Evolutionary conservation across 1,140 invertebrate species (phyloP).

Genomic region (Chrysomallon squamiferum): DNA sequence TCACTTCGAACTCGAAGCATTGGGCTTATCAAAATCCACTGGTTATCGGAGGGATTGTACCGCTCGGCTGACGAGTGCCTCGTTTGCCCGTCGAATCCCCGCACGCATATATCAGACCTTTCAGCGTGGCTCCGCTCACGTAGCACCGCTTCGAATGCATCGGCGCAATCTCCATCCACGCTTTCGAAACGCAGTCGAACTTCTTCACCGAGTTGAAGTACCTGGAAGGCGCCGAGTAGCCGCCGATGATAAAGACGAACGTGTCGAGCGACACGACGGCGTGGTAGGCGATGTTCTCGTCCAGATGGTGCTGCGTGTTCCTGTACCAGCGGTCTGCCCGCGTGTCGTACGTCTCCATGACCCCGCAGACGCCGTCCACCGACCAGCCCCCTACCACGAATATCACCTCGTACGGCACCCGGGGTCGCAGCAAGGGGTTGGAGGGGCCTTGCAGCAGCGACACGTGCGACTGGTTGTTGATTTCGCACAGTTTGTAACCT

Average conservation of each 20-base stretch:
- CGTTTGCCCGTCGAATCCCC: conserved; percentile 87
- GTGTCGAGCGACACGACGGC: conserved; percentile 73
- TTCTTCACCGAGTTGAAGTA: conserved; percentile 46
- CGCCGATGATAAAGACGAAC: conserved; percentile 75
- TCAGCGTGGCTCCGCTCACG: conserved; percentile 32
- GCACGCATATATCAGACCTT: conserved; percentile 62
- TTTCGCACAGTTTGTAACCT: conserved; percentile 3
- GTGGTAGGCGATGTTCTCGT: conserved; percentile 72
- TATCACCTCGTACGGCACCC: conserved; percentile 58
- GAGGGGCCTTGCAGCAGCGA: conserved; percentile 34
- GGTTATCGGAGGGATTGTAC: conserved; percentile 82
- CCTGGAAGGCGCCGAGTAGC: conserved; percentile 62
- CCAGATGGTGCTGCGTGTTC: conserved; percentile 6
- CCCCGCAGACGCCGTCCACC: conserved; percentile 72
- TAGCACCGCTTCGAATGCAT: conserved; percentile 50
- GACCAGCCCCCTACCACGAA: conserved; percentile 79
- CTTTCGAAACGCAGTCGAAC: conserved; percentile 37
- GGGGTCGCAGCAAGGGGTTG: conserved; percentile 47
- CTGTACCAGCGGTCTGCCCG: conserved; percentile 74
- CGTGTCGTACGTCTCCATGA: conserved; percentile 79
- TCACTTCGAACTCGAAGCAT: conserved; percentile 74
- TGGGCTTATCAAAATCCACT: conserved; percentile 73
- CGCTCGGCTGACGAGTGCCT: conserved; percentile 85
- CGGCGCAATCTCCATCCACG: conserved; percentile 48
- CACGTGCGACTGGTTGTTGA: not conserved